phyloP scores from a whole-genome alignment of 1,140 invertebrate genomes.

The Octopus bimaculoides region DNA sequence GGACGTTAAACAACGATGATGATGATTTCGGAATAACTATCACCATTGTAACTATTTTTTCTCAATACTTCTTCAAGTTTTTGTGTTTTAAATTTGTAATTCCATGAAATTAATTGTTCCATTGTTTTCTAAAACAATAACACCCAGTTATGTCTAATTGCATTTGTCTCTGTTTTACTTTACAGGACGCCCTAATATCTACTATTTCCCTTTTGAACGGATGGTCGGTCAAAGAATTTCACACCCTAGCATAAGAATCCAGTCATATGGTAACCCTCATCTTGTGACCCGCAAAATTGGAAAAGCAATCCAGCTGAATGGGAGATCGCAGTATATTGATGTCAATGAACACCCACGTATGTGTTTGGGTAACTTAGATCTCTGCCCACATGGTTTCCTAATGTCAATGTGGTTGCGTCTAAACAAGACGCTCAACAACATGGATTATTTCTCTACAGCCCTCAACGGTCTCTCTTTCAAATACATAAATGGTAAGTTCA shows the following conservation, averaged over 20 bases:
- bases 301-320: conserved; percentile 28
- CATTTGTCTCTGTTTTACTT: neutral
- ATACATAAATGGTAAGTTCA: conserved; percentile 27
- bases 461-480: conserved; percentile 43
- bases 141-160: too few relatives aligned
- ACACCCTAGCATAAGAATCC: neutral
- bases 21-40: too few relatives aligned
- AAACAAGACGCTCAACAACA: conserved; percentile 32
- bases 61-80: too few relatives aligned
- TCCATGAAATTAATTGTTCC: too few relatives aligned
- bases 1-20: too few relatives aligned
- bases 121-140: too few relatives aligned
- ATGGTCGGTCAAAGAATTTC: neutral
- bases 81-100: too few relatives aligned
- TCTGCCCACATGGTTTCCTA: conserved; percentile 28
- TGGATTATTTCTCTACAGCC: conserved; percentile 47
- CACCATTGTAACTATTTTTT: too few relatives aligned
- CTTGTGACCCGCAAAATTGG: conserved; percentile 25
- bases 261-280: conserved; percentile 13
- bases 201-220: neutral
- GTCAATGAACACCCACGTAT: conserved; percentile 18
- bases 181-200: neutral
- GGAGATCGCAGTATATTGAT: conserved; percentile 24
- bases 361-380: conserved; percentile 27
- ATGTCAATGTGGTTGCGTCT: conserved; percentile 46